A percentile compares a stretch with the other conserved stretches of the same genome.
Conservation (phyloP, 2,797 vertebrate species). For the Sylvilagus floridanus region DNA sequence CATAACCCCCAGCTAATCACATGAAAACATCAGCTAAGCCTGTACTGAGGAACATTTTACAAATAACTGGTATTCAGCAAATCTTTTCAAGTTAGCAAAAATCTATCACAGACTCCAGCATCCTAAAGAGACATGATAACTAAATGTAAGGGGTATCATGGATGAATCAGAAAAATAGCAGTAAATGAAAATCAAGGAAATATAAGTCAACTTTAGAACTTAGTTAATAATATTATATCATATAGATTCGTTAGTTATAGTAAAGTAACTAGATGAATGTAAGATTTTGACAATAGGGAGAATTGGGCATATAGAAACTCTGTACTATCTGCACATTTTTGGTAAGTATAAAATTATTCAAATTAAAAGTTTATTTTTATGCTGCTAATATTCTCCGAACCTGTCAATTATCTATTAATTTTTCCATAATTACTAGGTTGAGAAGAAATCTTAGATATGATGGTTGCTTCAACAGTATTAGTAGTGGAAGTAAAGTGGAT, state of each 20-base stretch:
- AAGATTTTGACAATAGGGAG: background rate
- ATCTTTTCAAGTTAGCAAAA: background rate
- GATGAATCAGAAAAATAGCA: background rate
- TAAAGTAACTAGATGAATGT: background rate
- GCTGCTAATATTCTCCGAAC: background rate
- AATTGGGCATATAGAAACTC: background rate
- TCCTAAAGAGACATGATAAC: background rate
- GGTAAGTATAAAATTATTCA: background rate
- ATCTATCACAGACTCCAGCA: background rate
- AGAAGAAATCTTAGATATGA: background rate
- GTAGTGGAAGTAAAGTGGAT: background rate
- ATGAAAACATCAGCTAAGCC: background rate
- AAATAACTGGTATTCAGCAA: background rate
- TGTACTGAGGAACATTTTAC: background rate
- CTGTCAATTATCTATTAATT: background rate
- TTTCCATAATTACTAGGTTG: background rate
- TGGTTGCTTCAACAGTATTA: background rate
- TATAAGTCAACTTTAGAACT: background rate
- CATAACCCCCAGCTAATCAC: background rate
- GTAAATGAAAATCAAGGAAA: background rate
- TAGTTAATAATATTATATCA: background rate
- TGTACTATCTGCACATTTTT: background rate
- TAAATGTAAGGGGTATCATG: background rate
- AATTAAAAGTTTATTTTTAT: conserved; percentile 6
- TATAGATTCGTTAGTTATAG: background rate